phyloP scores from a whole-genome alignment of 2,113 vertebrate genomes.

The Dendropsophus ebraccatus region DNA sequence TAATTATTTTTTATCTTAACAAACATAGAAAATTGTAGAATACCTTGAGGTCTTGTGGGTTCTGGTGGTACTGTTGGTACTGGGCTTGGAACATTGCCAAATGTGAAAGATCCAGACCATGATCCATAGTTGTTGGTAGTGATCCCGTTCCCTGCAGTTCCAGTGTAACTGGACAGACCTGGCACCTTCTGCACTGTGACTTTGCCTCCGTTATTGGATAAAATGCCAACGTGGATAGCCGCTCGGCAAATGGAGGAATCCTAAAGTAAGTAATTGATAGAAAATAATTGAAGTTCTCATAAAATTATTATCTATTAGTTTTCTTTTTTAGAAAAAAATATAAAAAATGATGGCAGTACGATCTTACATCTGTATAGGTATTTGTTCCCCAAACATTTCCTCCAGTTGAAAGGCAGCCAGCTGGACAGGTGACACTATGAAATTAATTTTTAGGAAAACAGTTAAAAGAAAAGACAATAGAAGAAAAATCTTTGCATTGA shows the following conservation, averaged over 20 bases:
- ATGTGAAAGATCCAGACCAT: constrained; percentile 6
- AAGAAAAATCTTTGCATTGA: background rate
- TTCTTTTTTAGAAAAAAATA: background rate
- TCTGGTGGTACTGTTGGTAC: too few species aligned
- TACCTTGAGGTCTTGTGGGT: too few species aligned
- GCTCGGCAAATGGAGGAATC: constrained; percentile 26
- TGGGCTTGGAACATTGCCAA: background rate
- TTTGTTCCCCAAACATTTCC: too few species aligned
- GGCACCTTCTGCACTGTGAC: background rate
- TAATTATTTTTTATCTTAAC: too few species aligned
- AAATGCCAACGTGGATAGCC: constrained; percentile 25
- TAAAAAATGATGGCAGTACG: too few species aligned
- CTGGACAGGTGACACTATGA: background rate
- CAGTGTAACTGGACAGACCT: background rate
- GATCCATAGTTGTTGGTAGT: background rate
- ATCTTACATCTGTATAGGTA: too few species aligned
- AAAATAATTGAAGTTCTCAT: background rate
- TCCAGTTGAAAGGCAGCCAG: too few species aligned
- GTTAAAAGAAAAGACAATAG: background rate
- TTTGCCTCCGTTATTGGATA: background rate
- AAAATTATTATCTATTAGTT: background rate
- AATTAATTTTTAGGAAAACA: too few species aligned
- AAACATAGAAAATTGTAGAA: too few species aligned
- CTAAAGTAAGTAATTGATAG: background rate
- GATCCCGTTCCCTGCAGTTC: background rate